These are phyloP conservation scores for Lindbergichthys nudifrons DNA, from an alignment of 2,797 vertebrate species.

Conservation along the genomic window DNA sequence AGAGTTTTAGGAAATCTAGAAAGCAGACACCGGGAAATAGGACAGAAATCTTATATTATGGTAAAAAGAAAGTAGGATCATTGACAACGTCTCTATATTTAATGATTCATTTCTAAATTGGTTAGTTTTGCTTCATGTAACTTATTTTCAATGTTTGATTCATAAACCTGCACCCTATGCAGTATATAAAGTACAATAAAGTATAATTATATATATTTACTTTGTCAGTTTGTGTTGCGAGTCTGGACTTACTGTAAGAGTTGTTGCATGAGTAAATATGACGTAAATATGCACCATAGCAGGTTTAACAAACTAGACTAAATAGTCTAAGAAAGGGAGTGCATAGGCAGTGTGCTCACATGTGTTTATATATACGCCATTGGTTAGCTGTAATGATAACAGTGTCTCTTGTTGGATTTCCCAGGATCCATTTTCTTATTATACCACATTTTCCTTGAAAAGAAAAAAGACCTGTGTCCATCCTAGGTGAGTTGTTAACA, in stretches of 20 bases:
- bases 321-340: constrained; percentile 6
- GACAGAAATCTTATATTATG: not conserved
- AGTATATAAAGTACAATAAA: not conserved
- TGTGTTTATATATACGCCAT: constrained; percentile 1
- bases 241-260: not conserved
- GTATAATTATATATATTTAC: too few relatives aligned
- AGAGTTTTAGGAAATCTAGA: not conserved
- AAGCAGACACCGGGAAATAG: not conserved
- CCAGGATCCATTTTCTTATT: constrained; percentile 31
- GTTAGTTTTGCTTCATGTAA: not conserved
- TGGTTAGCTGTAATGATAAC: not conserved
- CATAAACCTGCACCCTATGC: not conserved
- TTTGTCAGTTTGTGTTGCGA: not conserved
- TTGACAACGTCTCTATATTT: not conserved
- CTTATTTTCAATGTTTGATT: not conserved
- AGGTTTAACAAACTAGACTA: not conserved
- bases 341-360: not conserved
- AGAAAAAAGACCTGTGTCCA: constrained; percentile 2
- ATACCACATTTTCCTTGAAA: constrained; percentile 30
- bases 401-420: constrained; percentile 32
- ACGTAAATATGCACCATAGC: not conserved
- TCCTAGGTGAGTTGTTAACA: constrained; percentile 17
- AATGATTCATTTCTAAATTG: not conserved
- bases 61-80: not conserved
- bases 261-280: not conserved